Percentiles rank a stretch among this genome's conserved stretches.
Evolutionary conservation across 2,888 invertebrate genomes (phyloP).

Genomic region (Orthonevra nobilis): DNA sequence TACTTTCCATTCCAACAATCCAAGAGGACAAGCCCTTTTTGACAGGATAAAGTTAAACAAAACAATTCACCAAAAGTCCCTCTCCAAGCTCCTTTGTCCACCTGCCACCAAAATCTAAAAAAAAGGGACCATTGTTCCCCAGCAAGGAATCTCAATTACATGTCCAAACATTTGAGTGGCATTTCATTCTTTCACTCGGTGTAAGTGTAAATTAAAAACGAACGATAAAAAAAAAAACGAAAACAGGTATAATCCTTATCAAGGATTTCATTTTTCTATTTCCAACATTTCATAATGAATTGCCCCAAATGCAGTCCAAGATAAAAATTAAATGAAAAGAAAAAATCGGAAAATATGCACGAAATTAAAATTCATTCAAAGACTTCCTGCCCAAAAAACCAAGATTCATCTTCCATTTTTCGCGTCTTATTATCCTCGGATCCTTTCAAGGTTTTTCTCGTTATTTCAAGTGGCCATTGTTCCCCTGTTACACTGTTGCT

Average conservation of each 20-base stretch:
- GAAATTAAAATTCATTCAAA: constrained; percentile 70
- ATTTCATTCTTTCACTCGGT: constrained; percentile 45
- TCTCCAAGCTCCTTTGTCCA: too few species aligned
- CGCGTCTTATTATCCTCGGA: constrained; percentile 39
- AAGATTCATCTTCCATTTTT: constrained; percentile 37
- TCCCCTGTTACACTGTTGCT: constrained; percentile 62
- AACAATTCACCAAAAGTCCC: too few species aligned
- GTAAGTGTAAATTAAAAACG: constrained; percentile 51
- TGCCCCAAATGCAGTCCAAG: constrained; percentile 29
- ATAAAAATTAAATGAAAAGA: constrained; percentile 3
- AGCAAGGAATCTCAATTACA: constrained; percentile 43
- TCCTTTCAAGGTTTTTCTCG: constrained; percentile 64
- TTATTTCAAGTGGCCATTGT: constrained; percentile 70
- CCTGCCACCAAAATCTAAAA: neutral
- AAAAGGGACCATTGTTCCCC: constrained; percentile 9
- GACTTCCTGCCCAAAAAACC: constrained; percentile 63
- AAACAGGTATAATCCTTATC: constrained; percentile 42
- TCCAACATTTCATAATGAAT: constrained; percentile 55
- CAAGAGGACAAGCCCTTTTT: too few species aligned
- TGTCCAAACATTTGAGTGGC: constrained; percentile 59
- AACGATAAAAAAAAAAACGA: neutral
- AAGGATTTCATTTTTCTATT: constrained; percentile 10
- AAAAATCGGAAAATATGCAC: constrained; percentile 55
- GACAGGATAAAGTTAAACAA: too few species aligned
- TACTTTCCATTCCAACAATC: too few species aligned